These are phyloP conservation scores for Tethea ocularis DNA, from an alignment of 2,888 invertebrate species.

Conservation along the genomic window DNA sequence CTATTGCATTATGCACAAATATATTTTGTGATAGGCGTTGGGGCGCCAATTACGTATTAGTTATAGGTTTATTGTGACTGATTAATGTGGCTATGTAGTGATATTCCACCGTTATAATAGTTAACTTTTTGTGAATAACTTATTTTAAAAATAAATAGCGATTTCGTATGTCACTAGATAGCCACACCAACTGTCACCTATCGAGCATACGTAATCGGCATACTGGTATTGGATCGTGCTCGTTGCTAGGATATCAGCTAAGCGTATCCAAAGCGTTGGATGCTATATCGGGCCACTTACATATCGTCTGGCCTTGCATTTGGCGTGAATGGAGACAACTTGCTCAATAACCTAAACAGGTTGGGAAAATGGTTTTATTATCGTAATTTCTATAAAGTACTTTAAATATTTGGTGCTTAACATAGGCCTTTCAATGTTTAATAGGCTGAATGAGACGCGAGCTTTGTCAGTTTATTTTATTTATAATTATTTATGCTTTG, in stretches of 20 bases:
- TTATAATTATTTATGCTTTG: no score
- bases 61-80: constrained; percentile 38
- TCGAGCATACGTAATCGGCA: constrained; percentile 51
- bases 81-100: constrained; percentile 34
- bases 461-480: no score
- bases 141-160: constrained; percentile 17
- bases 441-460: background rate
- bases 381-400: constrained; percentile 25
- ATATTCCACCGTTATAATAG: no score
- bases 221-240: constrained; percentile 56
- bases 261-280: constrained; percentile 64
- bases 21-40: constrained; percentile 46
- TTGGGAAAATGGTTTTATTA: constrained; percentile 49
- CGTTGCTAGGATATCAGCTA: constrained; percentile 63
- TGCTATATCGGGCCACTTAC: constrained; percentile 62
- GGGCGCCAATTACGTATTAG: constrained; percentile 46
- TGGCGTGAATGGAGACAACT: constrained; percentile 76
- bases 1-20: constrained; percentile 62
- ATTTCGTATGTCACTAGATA: constrained; percentile 40
- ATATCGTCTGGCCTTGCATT: constrained; percentile 74
- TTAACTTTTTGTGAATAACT: no score
- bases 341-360: constrained; percentile 77
- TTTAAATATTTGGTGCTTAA: constrained; percentile 12
- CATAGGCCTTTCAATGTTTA: background rate
- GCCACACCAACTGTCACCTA: constrained; percentile 35